Conservation (phyloP, 2,888 invertebrate genomes). For the Acanthosoma haemorrhoidale region DNA sequence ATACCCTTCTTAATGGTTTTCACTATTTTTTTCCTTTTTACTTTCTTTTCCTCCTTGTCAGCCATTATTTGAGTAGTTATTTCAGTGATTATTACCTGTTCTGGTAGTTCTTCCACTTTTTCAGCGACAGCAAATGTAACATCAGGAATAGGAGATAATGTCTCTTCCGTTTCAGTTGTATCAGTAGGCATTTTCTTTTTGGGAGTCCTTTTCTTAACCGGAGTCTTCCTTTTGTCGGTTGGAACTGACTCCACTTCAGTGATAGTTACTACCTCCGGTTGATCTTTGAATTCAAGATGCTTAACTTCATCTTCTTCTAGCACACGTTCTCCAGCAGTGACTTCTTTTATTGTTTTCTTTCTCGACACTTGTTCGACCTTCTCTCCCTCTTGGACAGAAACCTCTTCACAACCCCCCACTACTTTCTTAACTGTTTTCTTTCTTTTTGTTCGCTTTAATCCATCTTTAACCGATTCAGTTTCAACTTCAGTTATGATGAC, state of each 20-base stretch:
- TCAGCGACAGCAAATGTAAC: slow-evolving; percentile 11
- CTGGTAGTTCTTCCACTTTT: slow-evolving; percentile 48
- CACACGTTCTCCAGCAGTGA: too few relatives aligned
- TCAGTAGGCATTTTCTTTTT: slow-evolving; percentile 24
- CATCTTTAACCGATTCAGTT: slow-evolving; percentile 40
- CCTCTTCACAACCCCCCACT: slow-evolving; percentile 39
- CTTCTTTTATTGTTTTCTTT: slow-evolving; percentile 40
- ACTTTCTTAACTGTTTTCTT: slow-evolving; percentile 35
- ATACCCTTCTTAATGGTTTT: slow-evolving; percentile 42
- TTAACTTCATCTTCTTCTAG: neutral
- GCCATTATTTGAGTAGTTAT: slow-evolving; percentile 41
- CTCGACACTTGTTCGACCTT: slow-evolving; percentile 40
- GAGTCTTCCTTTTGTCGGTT: too few relatives aligned
- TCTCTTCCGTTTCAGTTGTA: slow-evolving; percentile 11
- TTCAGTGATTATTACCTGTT: slow-evolving; percentile 45
- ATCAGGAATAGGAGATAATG: slow-evolving; percentile 25
- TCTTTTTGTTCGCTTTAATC: slow-evolving; percentile 33
- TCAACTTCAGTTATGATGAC: slow-evolving; percentile 45
- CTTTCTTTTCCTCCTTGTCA: slow-evolving; percentile 48
- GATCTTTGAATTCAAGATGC: neutral
- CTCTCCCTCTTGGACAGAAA: slow-evolving; percentile 39
- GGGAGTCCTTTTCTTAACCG: slow-evolving; percentile 41
- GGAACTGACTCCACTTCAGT: slow-evolving; percentile 1
- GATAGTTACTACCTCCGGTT: neutral
- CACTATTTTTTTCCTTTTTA: slow-evolving; percentile 46